These are phyloP conservation scores for Conus betulinus DNA, from an alignment of 1,140 invertebrate species.

Conservation along the genomic window DNA sequence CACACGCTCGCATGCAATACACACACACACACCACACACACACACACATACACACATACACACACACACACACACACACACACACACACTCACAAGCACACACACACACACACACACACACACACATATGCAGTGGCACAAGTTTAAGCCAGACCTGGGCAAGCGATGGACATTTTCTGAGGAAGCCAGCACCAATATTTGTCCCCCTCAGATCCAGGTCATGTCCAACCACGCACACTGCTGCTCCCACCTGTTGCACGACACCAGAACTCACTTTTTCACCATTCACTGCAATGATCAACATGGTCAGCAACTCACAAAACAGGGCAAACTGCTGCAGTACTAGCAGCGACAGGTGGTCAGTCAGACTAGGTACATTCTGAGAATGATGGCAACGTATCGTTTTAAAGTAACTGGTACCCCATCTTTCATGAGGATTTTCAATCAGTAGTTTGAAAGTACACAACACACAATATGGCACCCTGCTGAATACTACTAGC, in stretches of 20 bases:
- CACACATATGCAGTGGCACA: background rate
- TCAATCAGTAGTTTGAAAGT: too few species aligned
- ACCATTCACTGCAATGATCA: too few species aligned
- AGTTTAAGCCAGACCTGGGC: background rate
- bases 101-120: background rate
- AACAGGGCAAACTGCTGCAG: too few species aligned
- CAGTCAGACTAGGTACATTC: too few species aligned
- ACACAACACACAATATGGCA: too few species aligned
- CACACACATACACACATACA: background rate
- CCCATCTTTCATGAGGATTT: too few species aligned
- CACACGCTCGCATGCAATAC: too few species aligned
- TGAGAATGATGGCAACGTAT: too few species aligned
- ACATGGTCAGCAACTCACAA: too few species aligned
- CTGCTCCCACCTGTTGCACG: conserved; percentile 8
- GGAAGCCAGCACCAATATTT: background rate
- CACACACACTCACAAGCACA: background rate
- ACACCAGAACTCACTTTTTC: background rate
- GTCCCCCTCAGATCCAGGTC: conserved; percentile 10
- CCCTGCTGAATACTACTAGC: too few species aligned
- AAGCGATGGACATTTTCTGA: conserved; percentile 18
- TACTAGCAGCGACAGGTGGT: too few species aligned
- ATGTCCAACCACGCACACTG: conserved; percentile 4
- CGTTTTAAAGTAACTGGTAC: too few species aligned
- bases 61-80: background rate
- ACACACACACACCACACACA: background rate